Conservation (phyloP, 2,888 invertebrate genomes). For the Pemphredon lugubris region DNA sequence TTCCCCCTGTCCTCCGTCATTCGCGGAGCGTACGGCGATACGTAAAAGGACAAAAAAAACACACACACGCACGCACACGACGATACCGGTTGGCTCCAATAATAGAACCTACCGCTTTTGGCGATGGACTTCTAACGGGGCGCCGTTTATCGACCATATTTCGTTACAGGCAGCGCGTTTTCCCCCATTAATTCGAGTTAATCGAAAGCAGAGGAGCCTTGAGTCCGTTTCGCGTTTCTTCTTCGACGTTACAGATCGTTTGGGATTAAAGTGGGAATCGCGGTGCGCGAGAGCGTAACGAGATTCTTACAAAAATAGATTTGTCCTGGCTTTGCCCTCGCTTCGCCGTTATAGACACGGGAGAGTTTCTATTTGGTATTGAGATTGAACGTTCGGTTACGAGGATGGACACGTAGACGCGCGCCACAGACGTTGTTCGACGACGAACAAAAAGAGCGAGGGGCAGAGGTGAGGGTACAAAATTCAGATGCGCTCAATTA, state of each 20-base stretch:
- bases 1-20: slow-evolving; percentile 58
- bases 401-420: no score
- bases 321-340: background rate
- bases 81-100: slow-evolving; percentile 69
- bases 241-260: slow-evolving; percentile 15
- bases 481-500: no score
- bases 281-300: slow-evolving; percentile 22
- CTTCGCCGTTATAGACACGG: no score
- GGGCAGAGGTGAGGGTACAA: no score
- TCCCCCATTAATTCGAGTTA: slow-evolving; percentile 45
- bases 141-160: slow-evolving; percentile 39
- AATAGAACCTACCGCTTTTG: slow-evolving; percentile 73
- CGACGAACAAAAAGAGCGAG: no score
- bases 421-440: no score
- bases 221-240: slow-evolving; percentile 38
- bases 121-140: slow-evolving; percentile 61
- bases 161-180: slow-evolving; percentile 22
- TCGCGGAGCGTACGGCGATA: slow-evolving; percentile 44
- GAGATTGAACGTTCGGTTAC: no score
- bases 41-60: slow-evolving; percentile 71
- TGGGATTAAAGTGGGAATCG: slow-evolving; percentile 35
- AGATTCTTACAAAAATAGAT: slow-evolving; percentile 37
- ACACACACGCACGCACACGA: no score
- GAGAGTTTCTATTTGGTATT: no score
- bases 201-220: slow-evolving; percentile 52